Base-by-base conservation (phyloP, 2,888 invertebrate genomes). In the Yponomeuta evonymella region DNA sequence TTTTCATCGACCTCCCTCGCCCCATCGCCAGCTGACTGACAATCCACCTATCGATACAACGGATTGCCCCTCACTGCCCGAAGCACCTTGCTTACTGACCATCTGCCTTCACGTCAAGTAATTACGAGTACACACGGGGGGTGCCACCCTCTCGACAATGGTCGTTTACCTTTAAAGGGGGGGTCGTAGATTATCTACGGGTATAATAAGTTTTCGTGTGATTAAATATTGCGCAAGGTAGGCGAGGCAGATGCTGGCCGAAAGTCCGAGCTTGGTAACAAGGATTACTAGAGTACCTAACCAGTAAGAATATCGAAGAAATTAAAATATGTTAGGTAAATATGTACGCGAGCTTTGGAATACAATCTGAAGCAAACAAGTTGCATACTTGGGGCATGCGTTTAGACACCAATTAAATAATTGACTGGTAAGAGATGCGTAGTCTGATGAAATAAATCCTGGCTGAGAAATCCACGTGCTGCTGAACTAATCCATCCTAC, bases 71-170 rank as follows among this genome's bases (percentile, higher is more conserved):
- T 80, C 90, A 82, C 90, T 90, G 82, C 78, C 80, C 8, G 63
- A 83, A 83, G 89, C 91, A 92, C 91, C 91, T 92, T 92, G 91
- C 88, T 85, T 83, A 74, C 30, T 43, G 33, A 48, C 87, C 90
- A 91, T 89, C 91, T 91, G 91, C 91, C 87, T 83, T 83, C 89
- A 88, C 89, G 89, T 89, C 88, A 89, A 85, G 89, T 83, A 89
- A 90, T 91, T 90, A 89, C 87, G 84, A 82, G 79, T 80, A 76
- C 77, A 79, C 78, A 79, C 15, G 90, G 89, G 91, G 91, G 90
- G 91, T 88, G 90, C 83, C 90, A 88, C 90, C 90, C 91, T 89
- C 88, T 75, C 76, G 15, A 58, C 51, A 15, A 12, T 88, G 90
- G 89, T 89, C 90, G 85, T 90, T 91, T 89, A 90, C 91, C 91